Evolutionary conservation across 2,888 invertebrate species (phyloP).

Genomic region (Microctonus brassicae): DNA sequence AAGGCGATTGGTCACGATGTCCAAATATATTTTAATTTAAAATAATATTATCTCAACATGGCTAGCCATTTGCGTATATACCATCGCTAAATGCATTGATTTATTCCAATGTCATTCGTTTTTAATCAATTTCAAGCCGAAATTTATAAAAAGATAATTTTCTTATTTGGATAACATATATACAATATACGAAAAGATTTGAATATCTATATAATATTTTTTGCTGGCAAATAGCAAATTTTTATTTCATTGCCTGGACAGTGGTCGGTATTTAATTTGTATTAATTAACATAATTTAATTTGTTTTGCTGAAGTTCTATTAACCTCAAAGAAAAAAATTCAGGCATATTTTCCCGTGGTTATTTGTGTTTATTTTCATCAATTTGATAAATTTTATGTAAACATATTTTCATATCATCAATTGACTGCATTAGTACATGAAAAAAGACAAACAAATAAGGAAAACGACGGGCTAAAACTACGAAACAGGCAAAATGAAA

Average conservation of each 20-base stretch:
- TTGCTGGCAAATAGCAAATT: background rate
- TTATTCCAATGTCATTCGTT: background rate
- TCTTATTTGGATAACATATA: background rate
- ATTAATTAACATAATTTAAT: background rate
- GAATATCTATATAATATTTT: background rate
- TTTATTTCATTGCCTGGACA: background rate
- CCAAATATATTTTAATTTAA: slow-evolving; percentile 87
- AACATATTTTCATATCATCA: slow-evolving; percentile 4
- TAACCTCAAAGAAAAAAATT: background rate
- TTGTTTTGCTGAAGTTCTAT: background rate
- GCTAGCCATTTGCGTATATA: background rate
- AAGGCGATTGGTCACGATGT: slow-evolving; percentile 90
- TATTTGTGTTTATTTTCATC: background rate
- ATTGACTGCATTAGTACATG: background rate
- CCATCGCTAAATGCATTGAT: background rate
- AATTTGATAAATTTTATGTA: background rate
- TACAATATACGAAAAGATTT: background rate
- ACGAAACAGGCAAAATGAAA: slow-evolving; percentile 11
- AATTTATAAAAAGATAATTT: background rate
- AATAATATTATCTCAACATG: slow-evolving; percentile 30
- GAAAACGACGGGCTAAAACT: slow-evolving; percentile 33
- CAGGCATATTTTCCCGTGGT: background rate
- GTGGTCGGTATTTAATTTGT: background rate
- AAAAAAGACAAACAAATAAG: slow-evolving; percentile 9
- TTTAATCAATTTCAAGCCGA: background rate